A percentile compares a stretch with the other conserved stretches of the same genome.
Conservation (phyloP, 2,113 vertebrate species). For the Boulengeromyrus knoepffleri region DNA sequence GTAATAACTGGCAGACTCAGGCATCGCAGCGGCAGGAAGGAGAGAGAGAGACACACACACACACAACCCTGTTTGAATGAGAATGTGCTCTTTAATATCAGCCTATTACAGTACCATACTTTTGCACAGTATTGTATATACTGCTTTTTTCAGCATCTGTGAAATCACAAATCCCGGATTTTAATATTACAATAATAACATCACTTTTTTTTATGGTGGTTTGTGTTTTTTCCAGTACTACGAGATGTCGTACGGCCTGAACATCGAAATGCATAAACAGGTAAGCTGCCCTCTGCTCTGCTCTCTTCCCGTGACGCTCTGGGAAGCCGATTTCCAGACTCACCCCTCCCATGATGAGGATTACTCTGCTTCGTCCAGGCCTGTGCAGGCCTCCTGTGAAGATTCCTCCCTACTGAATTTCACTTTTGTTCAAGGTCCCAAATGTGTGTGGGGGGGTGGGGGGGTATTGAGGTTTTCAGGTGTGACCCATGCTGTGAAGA, state of each 20-base stretch:
- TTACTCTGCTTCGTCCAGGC: background rate
- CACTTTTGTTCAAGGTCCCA: background rate
- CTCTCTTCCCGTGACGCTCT: background rate
- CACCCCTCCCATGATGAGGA: background rate
- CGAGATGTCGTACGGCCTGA: conserved; percentile 3
- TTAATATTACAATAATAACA: background rate
- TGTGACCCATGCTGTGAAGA: background rate
- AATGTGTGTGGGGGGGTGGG: background rate
- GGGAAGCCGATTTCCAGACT: background rate
- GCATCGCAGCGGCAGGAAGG: background rate
- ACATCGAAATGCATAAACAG: conserved; percentile 1
- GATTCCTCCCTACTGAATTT: background rate
- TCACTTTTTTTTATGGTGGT: background rate
- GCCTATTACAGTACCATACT: background rate
- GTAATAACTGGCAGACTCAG: background rate
- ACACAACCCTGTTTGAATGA: background rate
- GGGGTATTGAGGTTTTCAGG: background rate
- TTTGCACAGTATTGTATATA: too few species aligned
- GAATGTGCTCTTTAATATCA: background rate
- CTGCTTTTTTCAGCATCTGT: background rate
- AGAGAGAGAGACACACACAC: background rate
- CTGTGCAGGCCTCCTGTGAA: background rate
- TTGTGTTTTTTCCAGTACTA: background rate
- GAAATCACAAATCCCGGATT: background rate
- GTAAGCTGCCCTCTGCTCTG: background rate